Conservation (phyloP, 2,888 invertebrate genomes). For the Hesperia comma region DNA sequence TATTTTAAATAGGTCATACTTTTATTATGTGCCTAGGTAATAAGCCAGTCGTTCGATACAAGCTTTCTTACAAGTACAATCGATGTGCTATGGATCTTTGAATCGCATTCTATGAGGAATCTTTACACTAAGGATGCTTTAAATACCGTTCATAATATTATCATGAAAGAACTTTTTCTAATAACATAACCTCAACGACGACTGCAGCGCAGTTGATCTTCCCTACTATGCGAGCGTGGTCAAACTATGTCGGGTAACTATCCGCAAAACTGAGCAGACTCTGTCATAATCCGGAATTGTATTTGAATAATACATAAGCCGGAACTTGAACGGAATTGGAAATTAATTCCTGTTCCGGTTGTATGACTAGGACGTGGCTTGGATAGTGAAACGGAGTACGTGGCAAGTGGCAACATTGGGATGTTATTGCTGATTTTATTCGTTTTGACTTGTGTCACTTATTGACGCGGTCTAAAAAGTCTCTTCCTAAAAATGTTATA, state of each 20-base stretch:
- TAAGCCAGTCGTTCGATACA: no score
- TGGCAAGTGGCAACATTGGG: slow-evolving; percentile 26
- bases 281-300: slow-evolving; percentile 50
- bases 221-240: not conserved
- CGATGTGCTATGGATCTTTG: no score
- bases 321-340: slow-evolving; percentile 51
- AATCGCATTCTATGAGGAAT: no score
- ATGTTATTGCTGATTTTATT: slow-evolving; percentile 18
- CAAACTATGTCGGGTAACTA: slow-evolving; percentile 38
- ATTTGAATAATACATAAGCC: slow-evolving; percentile 56
- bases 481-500: no score
- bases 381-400: slow-evolving; percentile 20
- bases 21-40: no score
- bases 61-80: no score
- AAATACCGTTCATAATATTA: no score
- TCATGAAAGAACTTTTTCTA: not conserved
- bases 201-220: not conserved
- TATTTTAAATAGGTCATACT: no score
- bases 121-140: no score
- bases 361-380: slow-evolving; percentile 28
- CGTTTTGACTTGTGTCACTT: not conserved
- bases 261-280: slow-evolving; percentile 48
- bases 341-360: slow-evolving; percentile 50
- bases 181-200: not conserved
- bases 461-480: no score